Evolutionary conservation across 30 jellyfish, hydroid and myxozoan genomes (phyloP), one percentile per base, ranked within the genome.

Genomic region (Nemopilema nomurai): DNA sequence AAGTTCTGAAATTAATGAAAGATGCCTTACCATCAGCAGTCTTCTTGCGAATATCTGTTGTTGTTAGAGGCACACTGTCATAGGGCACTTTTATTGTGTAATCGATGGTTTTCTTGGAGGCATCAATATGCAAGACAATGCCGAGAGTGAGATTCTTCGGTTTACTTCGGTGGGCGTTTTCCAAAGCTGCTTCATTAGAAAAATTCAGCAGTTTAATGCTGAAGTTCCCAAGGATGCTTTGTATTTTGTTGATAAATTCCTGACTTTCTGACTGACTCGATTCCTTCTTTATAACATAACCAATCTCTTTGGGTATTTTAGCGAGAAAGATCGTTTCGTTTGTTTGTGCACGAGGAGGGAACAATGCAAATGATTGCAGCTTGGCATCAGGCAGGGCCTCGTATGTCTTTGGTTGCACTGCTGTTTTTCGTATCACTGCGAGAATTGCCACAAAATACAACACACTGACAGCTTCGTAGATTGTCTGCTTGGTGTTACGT

Each of bases 401-500:
- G 77, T 77, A 49, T 3, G 91, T 78, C 63, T 30, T 81, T 57
- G 92, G 91, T 67, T 66, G 80, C 18, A 82, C 77, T 3, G 90
- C 73, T 19, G 69, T 29, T 21, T 53, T 49, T 51, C 87, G 79
- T 6, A 91, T 28, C 25, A 85, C 78, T 20, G 93, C 97, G 20
- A 91, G 41, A 0, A 91, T 84, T 19, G 91, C 92, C 16, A 91
- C 92, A 68, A 91, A 91, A 68, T 91, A 91, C 79, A 85, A 33
- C 63, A 91, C 97, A 71, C 93, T 84, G 1, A 85, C 73, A 4
- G 84, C 88, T 75, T 91, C 97, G 73, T 81, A 81, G 25, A 81
- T 23, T 63, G 97, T 91, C 62, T 85, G 92, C 76, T 82, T 85
- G 73, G 16, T 68, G 79, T 91, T 91, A 30, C 97, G 90, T 28